phyloP scores from a whole-genome alignment of 2,113 vertebrate species.

The Nannobrachium achirus region DNA sequence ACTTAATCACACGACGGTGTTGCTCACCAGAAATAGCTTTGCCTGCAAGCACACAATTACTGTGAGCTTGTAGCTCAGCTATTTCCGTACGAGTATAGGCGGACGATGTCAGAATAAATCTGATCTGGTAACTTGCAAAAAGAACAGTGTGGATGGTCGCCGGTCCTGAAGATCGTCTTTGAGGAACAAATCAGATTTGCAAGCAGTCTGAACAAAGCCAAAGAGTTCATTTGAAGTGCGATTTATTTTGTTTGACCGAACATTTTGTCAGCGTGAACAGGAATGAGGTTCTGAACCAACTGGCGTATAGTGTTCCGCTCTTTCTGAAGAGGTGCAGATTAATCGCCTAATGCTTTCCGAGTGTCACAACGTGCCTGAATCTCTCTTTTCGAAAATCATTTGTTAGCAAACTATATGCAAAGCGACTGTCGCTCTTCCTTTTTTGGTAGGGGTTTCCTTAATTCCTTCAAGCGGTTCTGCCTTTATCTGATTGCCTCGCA shows the following conservation, averaged over 20 bases:
- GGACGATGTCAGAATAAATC: too few species aligned
- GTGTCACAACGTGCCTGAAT: conserved; percentile 80
- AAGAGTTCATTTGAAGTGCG: conserved; percentile 8
- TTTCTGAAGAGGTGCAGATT: conserved; percentile 44
- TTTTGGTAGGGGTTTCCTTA: conserved; percentile 18
- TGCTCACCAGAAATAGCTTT: too few species aligned
- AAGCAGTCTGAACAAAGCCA: too few species aligned
- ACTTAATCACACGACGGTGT: too few species aligned
- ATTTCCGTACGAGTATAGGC: too few species aligned
- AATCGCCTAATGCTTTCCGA: conserved; percentile 67
- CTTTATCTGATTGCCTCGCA: conserved; percentile 28
- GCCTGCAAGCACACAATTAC: too few species aligned
- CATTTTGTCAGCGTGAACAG: neutral
- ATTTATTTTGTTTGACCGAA: conserved; percentile 6
- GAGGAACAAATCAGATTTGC: neutral
- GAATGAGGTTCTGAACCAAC: conserved; percentile 17
- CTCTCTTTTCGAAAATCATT: conserved; percentile 45
- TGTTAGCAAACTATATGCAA: conserved; percentile 39
- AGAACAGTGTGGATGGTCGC: too few species aligned
- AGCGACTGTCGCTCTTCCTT: conserved; percentile 27
- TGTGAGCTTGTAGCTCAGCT: too few species aligned
- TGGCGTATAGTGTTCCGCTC: conserved; percentile 18
- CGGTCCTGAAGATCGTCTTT: neutral
- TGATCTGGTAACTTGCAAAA: too few species aligned
- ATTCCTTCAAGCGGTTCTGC: conserved; percentile 42